Conservation (phyloP, 35 echinoderm and acorn worm genomes). For the Holothuria glaberrima region DNA sequence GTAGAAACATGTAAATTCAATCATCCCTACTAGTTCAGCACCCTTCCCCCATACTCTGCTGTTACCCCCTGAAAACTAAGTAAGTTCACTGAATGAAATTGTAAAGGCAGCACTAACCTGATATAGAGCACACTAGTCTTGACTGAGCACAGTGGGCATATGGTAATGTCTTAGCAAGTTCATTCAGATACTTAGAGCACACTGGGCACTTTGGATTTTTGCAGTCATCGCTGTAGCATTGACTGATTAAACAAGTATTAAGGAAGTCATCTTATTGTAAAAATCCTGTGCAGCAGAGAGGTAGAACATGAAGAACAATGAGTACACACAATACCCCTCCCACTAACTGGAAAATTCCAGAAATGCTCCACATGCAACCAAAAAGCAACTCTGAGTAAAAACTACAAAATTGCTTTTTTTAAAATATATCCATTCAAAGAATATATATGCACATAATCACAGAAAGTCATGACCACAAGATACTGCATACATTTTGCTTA, state of each 20-base stretch:
- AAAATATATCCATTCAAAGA: not conserved
- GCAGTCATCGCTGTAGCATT: conserved; percentile 86
- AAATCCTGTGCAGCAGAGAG: too few species aligned
- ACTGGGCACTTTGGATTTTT: conserved; percentile 95
- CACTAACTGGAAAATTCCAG: too few species aligned
- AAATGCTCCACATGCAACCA: not conserved
- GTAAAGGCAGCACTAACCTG: conserved; percentile 63
- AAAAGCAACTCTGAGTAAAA: not conserved
- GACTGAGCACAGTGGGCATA: conserved; percentile 98
- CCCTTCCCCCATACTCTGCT: not conserved
- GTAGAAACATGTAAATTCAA: not conserved
- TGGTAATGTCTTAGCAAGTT: conserved; percentile 90
- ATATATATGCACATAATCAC: not conserved
- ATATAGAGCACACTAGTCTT: conserved; percentile 91
- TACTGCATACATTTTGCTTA: too few species aligned
- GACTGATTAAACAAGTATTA: conserved; percentile 70
- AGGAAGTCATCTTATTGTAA: conserved; percentile 54
- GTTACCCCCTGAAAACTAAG: not conserved
- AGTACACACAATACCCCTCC: too few species aligned
- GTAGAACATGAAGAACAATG: too few species aligned
- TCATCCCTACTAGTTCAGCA: too few species aligned
- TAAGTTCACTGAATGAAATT: not conserved
- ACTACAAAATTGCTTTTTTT: not conserved
- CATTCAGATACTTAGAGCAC: conserved; percentile 96
- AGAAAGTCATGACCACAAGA: too few species aligned